Percentiles rank a stretch among this genome's conserved stretches.
Conservation (phyloP, 2,888 invertebrate genomes). For the Drosophila peninsularis region DNA sequence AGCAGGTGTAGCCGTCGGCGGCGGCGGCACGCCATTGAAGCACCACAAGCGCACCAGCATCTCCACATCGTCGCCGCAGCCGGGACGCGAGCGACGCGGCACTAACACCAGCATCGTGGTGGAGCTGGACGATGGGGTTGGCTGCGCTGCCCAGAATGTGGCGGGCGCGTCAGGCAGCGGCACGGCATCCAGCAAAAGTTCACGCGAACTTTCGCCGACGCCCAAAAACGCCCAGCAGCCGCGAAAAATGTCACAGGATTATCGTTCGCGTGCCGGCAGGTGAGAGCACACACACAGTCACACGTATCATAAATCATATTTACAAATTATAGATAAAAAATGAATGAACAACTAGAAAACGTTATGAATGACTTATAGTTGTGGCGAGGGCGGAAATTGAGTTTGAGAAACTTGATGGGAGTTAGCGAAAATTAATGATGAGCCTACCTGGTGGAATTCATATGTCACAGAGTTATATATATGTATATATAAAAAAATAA, state of each 20-base stretch:
- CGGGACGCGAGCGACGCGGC: slow-evolving; percentile 64
- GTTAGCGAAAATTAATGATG: neutral
- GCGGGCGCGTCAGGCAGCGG: slow-evolving; percentile 57
- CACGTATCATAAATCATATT: slow-evolving; percentile 28
- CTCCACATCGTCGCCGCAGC: slow-evolving; percentile 58
- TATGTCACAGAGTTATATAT: no score
- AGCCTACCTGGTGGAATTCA: neutral
- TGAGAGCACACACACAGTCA: slow-evolving; percentile 30
- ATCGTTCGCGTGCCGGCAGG: slow-evolving; percentile 83
- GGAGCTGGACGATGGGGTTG: slow-evolving; percentile 49
- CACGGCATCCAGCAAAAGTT: slow-evolving; percentile 67
- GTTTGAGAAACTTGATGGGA: neutral
- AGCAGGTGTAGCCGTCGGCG: slow-evolving; percentile 1
- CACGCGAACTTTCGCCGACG: slow-evolving; percentile 83
- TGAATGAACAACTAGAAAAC: slow-evolving; percentile 5
- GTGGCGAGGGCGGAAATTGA: neutral
- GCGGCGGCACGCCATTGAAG: slow-evolving; percentile 66
- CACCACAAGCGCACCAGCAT: slow-evolving; percentile 69
- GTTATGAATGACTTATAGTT: neutral
- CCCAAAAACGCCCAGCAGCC: slow-evolving; percentile 80
- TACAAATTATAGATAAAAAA: slow-evolving; percentile 5
- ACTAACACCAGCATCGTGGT: slow-evolving; percentile 73
- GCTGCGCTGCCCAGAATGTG: slow-evolving; percentile 13
- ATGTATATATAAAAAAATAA: no score
- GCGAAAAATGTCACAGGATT: slow-evolving; percentile 84